phyloP scores from a whole-genome alignment of 1,140 invertebrate genomes.

The Mactra quadrangularis region DNA sequence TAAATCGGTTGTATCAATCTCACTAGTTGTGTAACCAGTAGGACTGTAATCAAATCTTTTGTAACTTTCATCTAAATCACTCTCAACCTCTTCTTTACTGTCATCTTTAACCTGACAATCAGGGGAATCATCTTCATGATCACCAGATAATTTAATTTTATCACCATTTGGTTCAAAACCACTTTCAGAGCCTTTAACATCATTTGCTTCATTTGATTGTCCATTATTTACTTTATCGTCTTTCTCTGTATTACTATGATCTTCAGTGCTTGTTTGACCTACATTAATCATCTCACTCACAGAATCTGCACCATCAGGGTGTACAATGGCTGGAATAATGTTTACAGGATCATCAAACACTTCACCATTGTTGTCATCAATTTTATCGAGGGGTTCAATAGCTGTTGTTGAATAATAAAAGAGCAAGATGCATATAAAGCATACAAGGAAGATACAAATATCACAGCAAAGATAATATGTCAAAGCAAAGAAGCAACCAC shows the following conservation, averaged over 20 bases:
- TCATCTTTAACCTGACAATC: not conserved
- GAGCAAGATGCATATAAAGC: too few relatives aligned
- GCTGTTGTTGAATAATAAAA: too few relatives aligned
- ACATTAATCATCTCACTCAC: too few relatives aligned
- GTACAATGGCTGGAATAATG: not conserved
- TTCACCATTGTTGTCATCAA: not conserved
- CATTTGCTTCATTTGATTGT: not conserved
- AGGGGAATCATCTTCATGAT: not conserved
- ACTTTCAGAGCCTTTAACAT: not conserved
- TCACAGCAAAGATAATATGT: too few relatives aligned
- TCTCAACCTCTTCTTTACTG: slow-evolving; percentile 11
- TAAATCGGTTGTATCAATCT: slow-evolving; percentile 39
- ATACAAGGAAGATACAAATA: too few relatives aligned
- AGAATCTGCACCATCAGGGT: too few relatives aligned
- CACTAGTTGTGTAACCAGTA: slow-evolving; percentile 47
- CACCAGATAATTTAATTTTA: not conserved
- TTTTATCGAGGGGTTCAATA: not conserved
- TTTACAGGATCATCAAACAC: not conserved
- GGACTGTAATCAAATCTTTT: slow-evolving; percentile 22
- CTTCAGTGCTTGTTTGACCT: slow-evolving; percentile 6
- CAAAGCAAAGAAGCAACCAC: too few relatives aligned
- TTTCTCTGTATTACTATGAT: too few relatives aligned
- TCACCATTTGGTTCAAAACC: not conserved
- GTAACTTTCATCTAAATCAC: slow-evolving; percentile 35
- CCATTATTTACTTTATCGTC: not conserved